A percentile compares a stretch with the other conserved stretches of the same genome.
Evolutionary conservation across 2,888 invertebrate species (phyloP).

Genomic region (Rhingia campestris): DNA sequence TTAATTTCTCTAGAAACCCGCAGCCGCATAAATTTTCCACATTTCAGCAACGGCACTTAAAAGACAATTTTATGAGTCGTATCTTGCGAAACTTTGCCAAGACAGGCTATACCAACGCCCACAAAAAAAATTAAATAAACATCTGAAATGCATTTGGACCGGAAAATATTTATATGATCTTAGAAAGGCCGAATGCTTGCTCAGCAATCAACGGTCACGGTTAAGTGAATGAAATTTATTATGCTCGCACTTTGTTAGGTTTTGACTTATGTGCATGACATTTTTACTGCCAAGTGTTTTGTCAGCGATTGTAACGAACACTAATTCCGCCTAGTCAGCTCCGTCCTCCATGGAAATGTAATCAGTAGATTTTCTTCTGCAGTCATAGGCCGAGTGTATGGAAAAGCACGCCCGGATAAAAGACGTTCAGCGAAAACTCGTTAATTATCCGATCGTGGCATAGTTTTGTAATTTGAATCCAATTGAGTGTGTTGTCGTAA

Average conservation of each 20-base stretch:
- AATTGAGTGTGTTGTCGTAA: slow-evolving; percentile 26
- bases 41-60: slow-evolving; percentile 49
- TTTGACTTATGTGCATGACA: slow-evolving; percentile 57
- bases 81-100: slow-evolving; percentile 57
- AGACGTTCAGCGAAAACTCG: slow-evolving; percentile 42
- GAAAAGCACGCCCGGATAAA: slow-evolving; percentile 19
- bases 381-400: slow-evolving; percentile 3
- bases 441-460: slow-evolving; percentile 40
- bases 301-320: slow-evolving; percentile 33
- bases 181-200: slow-evolving; percentile 32
- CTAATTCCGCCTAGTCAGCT: slow-evolving; percentile 18
- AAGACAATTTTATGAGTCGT: slow-evolving; percentile 46
- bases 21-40: slow-evolving; percentile 39
- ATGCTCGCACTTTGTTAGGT: slow-evolving; percentile 51
- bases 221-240: slow-evolving; percentile 69
- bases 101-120: slow-evolving; percentile 37
- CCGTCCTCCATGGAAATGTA: background rate
- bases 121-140: slow-evolving; percentile 51
- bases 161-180: slow-evolving; percentile 66
- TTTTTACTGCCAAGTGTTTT: slow-evolving; percentile 59
- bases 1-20: slow-evolving; percentile 6
- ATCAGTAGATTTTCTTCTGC: slow-evolving; percentile 29
- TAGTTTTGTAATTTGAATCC: slow-evolving; percentile 42
- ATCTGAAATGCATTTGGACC: slow-evolving; percentile 68
- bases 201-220: slow-evolving; percentile 67